Evolutionary conservation across 2,888 invertebrate species (phyloP).

Genomic region (Resseliella maxima): DNA sequence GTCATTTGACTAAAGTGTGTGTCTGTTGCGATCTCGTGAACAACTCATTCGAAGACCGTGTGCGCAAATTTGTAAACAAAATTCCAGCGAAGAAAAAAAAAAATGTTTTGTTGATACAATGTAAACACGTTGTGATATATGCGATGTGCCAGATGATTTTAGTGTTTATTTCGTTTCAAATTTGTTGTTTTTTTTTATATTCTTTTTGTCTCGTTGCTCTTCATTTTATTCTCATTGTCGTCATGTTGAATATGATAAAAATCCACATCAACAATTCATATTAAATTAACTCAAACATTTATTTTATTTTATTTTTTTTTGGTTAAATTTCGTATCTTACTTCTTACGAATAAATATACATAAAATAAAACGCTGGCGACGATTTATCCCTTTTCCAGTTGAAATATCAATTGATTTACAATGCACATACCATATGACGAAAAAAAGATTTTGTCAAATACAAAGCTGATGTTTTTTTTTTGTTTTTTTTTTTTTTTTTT

Average conservation of each 20-base stretch:
- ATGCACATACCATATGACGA: neutral
- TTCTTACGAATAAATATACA: neutral
- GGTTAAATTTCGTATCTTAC: too few species aligned
- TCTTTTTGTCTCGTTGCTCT: neutral
- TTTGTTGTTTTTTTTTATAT: too few species aligned
- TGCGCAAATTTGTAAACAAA: constrained; percentile 20
- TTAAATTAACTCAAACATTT: neutral
- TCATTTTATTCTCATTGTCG: neutral
- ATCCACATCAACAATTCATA: neutral
- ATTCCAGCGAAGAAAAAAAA: neutral
- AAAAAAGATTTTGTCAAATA: too few species aligned
- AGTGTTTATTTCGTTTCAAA: neutral
- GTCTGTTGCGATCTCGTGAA: neutral
- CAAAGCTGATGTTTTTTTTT: too few species aligned
- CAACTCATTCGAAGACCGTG: neutral
- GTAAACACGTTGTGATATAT: constrained; percentile 3
- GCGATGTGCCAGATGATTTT: neutral
- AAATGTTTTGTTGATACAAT: neutral
- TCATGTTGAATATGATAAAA: constrained; percentile 35
- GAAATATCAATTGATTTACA: neutral
- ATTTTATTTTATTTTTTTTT: neutral
- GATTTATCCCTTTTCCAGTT: neutral
- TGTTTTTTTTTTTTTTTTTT: too few species aligned
- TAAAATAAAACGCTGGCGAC: neutral
- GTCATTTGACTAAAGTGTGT: neutral